phyloP scores from a whole-genome alignment of 2,113 vertebrate species.

The Gopherus evgoodei region DNA sequence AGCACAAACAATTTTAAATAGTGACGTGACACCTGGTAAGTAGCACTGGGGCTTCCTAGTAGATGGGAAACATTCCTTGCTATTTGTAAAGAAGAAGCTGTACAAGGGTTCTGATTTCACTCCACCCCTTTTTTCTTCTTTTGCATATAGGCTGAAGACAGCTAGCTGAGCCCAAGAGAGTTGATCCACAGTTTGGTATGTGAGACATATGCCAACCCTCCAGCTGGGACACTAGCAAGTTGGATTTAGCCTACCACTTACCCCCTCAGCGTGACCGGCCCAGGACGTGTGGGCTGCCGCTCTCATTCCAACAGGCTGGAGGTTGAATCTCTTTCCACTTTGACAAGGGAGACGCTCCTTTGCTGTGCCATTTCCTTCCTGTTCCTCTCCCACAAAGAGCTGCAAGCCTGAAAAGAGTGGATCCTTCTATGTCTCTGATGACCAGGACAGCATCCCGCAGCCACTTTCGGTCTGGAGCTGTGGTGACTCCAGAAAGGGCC shows the following conservation, averaged over 20 bases:
- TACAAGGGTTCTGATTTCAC: background rate
- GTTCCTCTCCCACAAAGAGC: rapidly evolving
- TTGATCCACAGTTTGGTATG: background rate
- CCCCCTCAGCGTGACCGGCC: background rate
- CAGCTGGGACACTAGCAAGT: background rate
- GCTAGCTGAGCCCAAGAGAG: background rate
- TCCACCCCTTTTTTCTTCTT: background rate
- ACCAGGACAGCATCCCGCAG: background rate
- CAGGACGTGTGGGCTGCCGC: rapidly evolving
- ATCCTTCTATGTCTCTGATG: background rate
- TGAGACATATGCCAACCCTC: background rate
- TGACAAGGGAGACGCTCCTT: background rate
- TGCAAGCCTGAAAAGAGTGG: background rate
- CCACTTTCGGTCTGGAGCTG: background rate
- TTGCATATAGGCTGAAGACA: background rate
- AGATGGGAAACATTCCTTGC: background rate
- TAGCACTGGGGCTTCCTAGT: background rate
- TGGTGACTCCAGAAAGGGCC: rapidly evolving
- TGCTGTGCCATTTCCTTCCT: background rate
- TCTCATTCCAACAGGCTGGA: rapidly evolving
- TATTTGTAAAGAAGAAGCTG: background rate
- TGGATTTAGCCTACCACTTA: rapidly evolving
- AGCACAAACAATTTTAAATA: background rate
- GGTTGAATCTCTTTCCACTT: background rate
- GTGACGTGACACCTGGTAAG: background rate